Evolutionary conservation across 2,797 vertebrate genomes (phyloP), one percentile per base, ranked within the genome.

Genomic region (Enteromius radiatus): DNA sequence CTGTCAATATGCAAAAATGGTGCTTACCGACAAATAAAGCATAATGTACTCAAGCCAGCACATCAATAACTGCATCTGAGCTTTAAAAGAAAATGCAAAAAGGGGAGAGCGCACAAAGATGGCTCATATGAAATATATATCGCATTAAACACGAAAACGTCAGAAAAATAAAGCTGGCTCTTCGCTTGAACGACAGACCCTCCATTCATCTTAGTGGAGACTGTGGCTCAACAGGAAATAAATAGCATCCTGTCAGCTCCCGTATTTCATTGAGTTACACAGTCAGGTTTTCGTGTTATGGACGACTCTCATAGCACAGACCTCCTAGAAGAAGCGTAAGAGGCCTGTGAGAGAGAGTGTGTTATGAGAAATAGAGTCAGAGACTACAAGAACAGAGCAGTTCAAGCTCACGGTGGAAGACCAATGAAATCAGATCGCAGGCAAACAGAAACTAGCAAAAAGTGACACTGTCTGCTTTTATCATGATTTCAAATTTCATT

Each of bases 11-110:
- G 97, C 96, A 97, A 98, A 99, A 98, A 96, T 94, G 96, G 95
- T 94, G 95, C 97, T 97, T 98, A 97, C 97, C 95, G 97, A 96
- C 97, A 97, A 98, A 98, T 97, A 98, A 97, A 97, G 97, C 97
- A 98, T 99, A 97, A 99, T 98, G 97, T 96, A 97, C 96, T 93
- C 80, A 92, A 92, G 95, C 95, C 95, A 95, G 93, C 93, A 94
- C 97, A 98, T 96, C 97, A 97, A 97, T 95, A 95, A 95, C 96
- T 91, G 89, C 93, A 95, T 94, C 96, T 97, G 95, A 96, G 96
- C 96, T 94, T 96, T 95, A 97, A 97, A 97, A 96, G 94, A 96
- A 97, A 96, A 97, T 94, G 95, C 90, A 94, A 93, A 95, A 95
- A 93, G 93, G 94, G 78, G 88, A 84, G 88, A 84, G 91, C 88